A percentile compares a stretch with the other conserved stretches of the same genome.
Conservation (phyloP, 2,113 vertebrate genomes). For the Carassius gibelio region DNA sequence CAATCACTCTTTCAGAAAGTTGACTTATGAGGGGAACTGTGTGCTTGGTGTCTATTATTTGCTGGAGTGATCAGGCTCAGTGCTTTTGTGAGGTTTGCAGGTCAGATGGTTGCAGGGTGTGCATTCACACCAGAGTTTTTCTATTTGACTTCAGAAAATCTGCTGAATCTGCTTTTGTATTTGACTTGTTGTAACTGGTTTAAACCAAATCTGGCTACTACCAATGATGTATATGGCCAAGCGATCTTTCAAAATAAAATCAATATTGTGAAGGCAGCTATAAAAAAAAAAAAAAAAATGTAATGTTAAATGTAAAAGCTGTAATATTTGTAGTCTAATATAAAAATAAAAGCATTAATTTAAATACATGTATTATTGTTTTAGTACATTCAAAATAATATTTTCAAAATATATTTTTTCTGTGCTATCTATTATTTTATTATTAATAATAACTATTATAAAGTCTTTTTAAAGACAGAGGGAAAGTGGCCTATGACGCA, state of each 20-base stretch:
- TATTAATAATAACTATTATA: no score
- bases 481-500: no score
- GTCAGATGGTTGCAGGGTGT: neutral
- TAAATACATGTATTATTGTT: no score
- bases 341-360: no score
- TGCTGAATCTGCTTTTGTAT: neutral
- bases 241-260: neutral
- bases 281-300: no score
- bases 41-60: neutral
- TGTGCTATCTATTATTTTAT: no score
- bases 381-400: no score
- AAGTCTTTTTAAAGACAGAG: no score
- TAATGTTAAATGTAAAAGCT: no score
- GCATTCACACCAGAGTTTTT: neutral
- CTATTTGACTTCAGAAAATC: neutral
- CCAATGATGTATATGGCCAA: neutral
- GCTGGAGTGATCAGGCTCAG: neutral
- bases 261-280: neutral
- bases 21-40: neutral
- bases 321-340: no score
- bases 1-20: neutral
- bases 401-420: no score
- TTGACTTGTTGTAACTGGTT: neutral
- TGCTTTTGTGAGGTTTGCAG: neutral
- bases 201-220: neutral